Percentiles rank a stretch among this genome's conserved stretches.
These are phyloP conservation scores for Mycogona germanica DNA, from an alignment of 2,888 invertebrate genomes.

Conservation along the genomic window DNA sequence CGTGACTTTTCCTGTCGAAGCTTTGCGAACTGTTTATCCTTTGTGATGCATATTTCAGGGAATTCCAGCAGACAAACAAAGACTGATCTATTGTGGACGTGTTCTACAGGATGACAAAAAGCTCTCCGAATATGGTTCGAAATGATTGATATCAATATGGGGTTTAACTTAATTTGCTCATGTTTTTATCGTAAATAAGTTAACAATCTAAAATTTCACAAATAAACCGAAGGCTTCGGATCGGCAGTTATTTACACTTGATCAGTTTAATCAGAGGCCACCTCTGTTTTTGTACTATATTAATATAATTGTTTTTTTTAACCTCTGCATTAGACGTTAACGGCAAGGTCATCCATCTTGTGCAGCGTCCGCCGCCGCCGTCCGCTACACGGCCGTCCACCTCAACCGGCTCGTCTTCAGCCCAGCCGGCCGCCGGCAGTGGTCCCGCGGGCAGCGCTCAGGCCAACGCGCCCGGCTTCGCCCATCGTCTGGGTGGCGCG, in stretches of 20 bases:
- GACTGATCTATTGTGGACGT: slow-evolving; percentile 89
- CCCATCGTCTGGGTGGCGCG: slow-evolving; percentile 5
- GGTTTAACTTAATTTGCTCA: too few species aligned
- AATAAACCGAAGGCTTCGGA: background rate
- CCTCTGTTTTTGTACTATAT: too few species aligned
- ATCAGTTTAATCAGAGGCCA: background rate
- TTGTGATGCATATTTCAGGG: slow-evolving; percentile 31
- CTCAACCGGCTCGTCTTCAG: slow-evolving; percentile 9
- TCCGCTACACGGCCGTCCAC: slow-evolving; percentile 19
- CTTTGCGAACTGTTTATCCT: too few species aligned
- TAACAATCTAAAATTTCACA: too few species aligned
- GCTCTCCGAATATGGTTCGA: slow-evolving; percentile 66
- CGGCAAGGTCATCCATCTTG: slow-evolving; percentile 86
- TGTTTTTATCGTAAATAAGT: too few species aligned
- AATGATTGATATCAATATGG: too few species aligned
- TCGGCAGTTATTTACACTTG: background rate
- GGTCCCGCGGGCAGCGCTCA: background rate
- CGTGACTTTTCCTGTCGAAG: too few species aligned
- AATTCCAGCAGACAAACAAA: slow-evolving; percentile 67
- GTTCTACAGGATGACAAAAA: slow-evolving; percentile 79
- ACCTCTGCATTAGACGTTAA: slow-evolving; percentile 49
- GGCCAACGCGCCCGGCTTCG: slow-evolving; percentile 6
- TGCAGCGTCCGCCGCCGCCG: slow-evolving; percentile 70
- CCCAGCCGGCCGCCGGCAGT: slow-evolving; percentile 10
- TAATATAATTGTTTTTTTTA: background rate